phyloP scores from a whole-genome alignment of 1,140 invertebrate genomes.

The Diuraphis noxia region DNA sequence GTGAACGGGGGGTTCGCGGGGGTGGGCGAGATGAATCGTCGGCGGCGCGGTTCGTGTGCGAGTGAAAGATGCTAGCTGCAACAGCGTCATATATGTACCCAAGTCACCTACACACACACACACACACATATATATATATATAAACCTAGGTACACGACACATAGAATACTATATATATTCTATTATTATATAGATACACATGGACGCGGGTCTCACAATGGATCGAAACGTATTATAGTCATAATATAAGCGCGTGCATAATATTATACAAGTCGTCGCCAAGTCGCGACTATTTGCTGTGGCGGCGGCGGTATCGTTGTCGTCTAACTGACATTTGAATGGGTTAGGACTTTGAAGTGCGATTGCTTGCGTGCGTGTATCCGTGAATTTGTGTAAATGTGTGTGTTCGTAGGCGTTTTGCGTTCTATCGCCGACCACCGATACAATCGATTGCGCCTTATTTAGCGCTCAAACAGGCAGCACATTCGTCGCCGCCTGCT shows the following conservation, averaged over 20 bases:
- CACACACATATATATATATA: too few species aligned
- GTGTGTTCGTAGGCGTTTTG: slow-evolving; percentile 30
- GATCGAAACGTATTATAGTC: slow-evolving; percentile 5
- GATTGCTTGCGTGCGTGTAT: neutral
- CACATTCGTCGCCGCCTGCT: neutral
- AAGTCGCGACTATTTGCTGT: neutral
- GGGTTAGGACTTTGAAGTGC: neutral
- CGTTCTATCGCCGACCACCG: slow-evolving; percentile 11
- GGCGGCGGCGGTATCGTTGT: neutral
- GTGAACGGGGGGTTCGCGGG: neutral
- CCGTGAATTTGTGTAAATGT: neutral
- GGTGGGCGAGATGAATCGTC: neutral
- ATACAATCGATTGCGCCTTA: slow-evolving; percentile 43
- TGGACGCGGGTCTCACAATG: neutral
- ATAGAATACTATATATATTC: neutral
- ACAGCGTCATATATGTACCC: neutral
- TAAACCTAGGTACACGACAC: too few species aligned
- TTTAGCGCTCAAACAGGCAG: neutral
- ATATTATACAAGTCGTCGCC: neutral
- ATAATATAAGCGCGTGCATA: neutral
- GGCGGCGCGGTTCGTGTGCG: too few species aligned
- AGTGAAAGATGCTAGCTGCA: too few species aligned
- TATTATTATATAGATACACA: neutral
- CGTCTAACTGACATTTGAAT: slow-evolving; percentile 38
- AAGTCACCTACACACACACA: neutral